A percentile compares a stretch with the other conserved stretches of the same genome.
phyloP scores from a whole-genome alignment of 2,797 vertebrate species.

The Philypnodon macrostomus region DNA sequence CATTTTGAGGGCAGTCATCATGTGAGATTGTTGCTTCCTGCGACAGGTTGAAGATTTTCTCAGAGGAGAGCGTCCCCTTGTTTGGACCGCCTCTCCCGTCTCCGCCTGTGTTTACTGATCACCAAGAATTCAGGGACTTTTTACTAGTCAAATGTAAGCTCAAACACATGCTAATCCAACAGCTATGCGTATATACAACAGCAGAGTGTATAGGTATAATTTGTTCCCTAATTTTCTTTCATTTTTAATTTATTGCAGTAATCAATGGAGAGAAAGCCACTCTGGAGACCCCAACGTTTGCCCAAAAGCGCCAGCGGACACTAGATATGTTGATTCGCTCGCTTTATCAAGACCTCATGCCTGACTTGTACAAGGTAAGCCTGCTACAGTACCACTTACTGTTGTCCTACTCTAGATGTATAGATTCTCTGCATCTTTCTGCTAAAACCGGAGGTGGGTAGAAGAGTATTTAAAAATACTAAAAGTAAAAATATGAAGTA shows the following conservation, averaged over 20 bases:
- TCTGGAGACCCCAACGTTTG: constrained; percentile 96
- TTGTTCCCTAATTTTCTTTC: too few relatives aligned
- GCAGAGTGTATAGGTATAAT: too few relatives aligned
- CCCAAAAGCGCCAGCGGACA: constrained; percentile 96
- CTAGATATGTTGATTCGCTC: constrained; percentile 98
- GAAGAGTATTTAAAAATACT: too few relatives aligned
- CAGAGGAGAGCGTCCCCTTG: constrained; percentile 96
- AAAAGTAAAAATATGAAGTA: too few relatives aligned
- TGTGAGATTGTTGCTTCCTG: constrained; percentile 14
- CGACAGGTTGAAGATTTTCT: constrained; percentile 97
- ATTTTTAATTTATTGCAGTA: constrained; percentile 74
- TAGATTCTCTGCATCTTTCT: neutral
- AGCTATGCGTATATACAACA: too few relatives aligned
- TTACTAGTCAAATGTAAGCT: constrained; percentile 96
- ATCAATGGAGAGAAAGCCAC: constrained; percentile 99
- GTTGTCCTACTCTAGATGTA: neutral
- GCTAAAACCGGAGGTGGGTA: too few relatives aligned
- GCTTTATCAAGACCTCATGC: constrained; percentile 94
- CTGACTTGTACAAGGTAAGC: constrained; percentile 93
- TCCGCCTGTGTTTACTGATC: constrained; percentile 96
- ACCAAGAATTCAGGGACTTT: constrained; percentile 99
- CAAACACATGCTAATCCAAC: neutral
- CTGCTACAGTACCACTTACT: neutral
- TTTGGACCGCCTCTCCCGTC: constrained; percentile 96
- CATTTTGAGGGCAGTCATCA: neutral